Base-by-base conservation (phyloP, 2,113 vertebrate species). In the Petromus typicus region DNA sequence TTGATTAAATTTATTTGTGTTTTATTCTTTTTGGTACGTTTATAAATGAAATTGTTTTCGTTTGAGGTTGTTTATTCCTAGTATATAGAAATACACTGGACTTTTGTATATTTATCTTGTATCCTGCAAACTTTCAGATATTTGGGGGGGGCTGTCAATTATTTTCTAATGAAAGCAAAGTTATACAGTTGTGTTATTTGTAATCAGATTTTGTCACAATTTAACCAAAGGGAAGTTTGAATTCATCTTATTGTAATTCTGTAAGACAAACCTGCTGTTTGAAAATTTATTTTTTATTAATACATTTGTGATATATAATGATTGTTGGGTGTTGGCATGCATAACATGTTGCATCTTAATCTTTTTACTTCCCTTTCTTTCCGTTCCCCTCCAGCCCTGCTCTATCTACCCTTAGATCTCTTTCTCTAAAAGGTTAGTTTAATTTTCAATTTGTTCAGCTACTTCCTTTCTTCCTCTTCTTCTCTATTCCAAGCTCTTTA, bases 11-110 rank as follows among this genome's bases (percentile, higher is more conserved):
- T 79, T 92, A 88, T 88, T 87, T 43, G 14, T 79, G 30, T 89
- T 89, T 85, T 80, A 51, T 85, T 85, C 37, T 71, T 89, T 94
- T 94, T 64, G 63, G 14, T 92, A 10, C 8, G 40, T 63, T 69
- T 56, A 10, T 69, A 79, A 56, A 48, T 96, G 45, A 25, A 82
- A 83, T 81, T 59, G 22, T 56, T 84, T 92, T 78, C 56, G 80
- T 89, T 96, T 83, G 32, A 83, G 34, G 82, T 75, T 82, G 25
- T 32, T 91, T 37, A 13, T 66, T 66, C 32, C 34, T 75, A 61
- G 12, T 20, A 4, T 76, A 37, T 59, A 85, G 59, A 80, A 64
- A 73, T 78, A 78, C 13, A 64, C 27, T 57, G 80, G 34, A 75
- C 34, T 84, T 86, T 84, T 57, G 14, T 83, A 2, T 56, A 30